Base-by-base conservation (phyloP, 2,888 invertebrate species). In the Galerucella calmariensis region DNA sequence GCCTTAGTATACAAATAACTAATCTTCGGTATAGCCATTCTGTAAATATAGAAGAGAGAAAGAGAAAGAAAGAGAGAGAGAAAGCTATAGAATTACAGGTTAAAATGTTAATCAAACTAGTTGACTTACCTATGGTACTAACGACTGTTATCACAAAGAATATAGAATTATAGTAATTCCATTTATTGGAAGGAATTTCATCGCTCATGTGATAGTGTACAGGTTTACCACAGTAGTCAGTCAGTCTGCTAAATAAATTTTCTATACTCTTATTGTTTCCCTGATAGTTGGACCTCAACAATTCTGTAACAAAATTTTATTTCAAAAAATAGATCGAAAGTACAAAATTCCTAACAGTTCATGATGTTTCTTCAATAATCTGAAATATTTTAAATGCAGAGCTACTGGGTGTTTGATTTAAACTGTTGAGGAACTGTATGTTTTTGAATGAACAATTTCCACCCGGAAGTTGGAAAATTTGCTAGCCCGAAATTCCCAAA, bases 121-220 rank as follows among this genome's bases (percentile, higher is more conserved):
- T 35, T 68, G 20, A 82, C 90, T 89, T 88, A 94, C 95, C 97
- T 80, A 97, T 95, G 8, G 97, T 97, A 84, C 95, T 96, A 84
- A 96, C 94, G 68, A 96, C 95, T 16, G 96, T 97, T 82, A 97
- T 94, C 5, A 96, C 94, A 86, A 97, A 97, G 88, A 96, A 96
- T 84, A 97, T 93, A 0, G 96, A 94, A 87, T 97, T 96, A 86
- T 96, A 96, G 87, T 94, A 96, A 83, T 95, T 95, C 97, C 97
- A 97, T 84, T 91, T 92, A 75, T 90, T 89, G 0, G 91, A 91
- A 9, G 89, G 88, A 51, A 92, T 91, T 10, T 90, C 90, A 0
- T 90, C 90, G 2, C 91, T 91, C 82, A 92, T 91, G 75, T 88
- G 87, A 83, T 91, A 90, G 81, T 90, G 90, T 82, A 95, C 91